phyloP scores from a whole-genome alignment of 2,113 vertebrate species.

The Periophthalmodon schlosseri region DNA sequence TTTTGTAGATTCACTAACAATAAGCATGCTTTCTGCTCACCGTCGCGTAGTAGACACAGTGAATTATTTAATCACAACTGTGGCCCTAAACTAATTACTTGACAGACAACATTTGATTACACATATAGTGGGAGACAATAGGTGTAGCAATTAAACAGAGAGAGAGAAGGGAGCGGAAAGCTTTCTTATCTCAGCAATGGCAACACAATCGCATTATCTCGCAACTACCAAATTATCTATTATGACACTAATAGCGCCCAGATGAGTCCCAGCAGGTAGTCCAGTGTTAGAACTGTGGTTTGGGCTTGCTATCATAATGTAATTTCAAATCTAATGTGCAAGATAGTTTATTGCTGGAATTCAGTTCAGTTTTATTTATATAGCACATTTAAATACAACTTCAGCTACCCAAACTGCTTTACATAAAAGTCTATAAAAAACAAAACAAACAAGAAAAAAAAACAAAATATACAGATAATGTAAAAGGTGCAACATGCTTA shows the following conservation, averaged over 20 bases:
- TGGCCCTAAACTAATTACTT: background rate
- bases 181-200: background rate
- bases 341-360: background rate
- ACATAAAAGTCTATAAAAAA: too few species aligned
- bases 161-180: background rate
- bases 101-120: slow-evolving; percentile 1
- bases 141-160: slow-evolving; percentile 8
- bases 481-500: background rate
- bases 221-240: background rate
- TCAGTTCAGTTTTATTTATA: too few species aligned
- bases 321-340: background rate
- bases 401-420: too few species aligned
- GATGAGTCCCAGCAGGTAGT: too few species aligned
- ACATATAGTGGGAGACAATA: slow-evolving; percentile 4
- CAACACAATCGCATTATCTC: background rate
- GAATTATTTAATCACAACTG: slow-evolving; percentile 12
- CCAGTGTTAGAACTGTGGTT: too few species aligned
- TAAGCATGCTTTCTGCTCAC: slow-evolving; percentile 8
- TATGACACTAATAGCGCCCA: background rate
- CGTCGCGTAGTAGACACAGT: background rate
- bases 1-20: background rate
- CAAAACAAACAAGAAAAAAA: too few species aligned
- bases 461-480: too few species aligned
- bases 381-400: too few species aligned
- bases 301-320: too few species aligned